These are phyloP conservation scores for Lucilia sericata DNA, from an alignment of 1,140 invertebrate species.

Conservation along the genomic window DNA sequence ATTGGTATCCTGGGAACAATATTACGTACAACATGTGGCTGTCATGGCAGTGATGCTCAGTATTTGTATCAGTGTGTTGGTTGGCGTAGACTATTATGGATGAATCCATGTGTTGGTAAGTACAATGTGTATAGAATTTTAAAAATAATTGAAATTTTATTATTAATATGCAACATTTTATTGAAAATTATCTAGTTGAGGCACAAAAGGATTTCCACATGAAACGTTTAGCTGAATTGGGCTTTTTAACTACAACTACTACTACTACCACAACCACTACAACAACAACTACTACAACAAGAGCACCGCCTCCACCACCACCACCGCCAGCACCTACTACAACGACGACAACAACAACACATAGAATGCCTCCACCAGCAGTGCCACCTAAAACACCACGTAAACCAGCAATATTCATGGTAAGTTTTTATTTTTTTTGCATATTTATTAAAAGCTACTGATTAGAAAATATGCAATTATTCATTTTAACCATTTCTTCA, in stretches of 20 bases:
- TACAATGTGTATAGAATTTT: conserved; percentile 48
- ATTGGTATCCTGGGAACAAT: conserved; percentile 88
- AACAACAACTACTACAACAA: conserved; percentile 59
- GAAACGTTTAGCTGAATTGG: conserved; percentile 71
- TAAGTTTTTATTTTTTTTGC: background rate
- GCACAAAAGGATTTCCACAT: conserved; percentile 89
- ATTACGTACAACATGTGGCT: conserved; percentile 84
- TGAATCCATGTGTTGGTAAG: conserved; percentile 92
- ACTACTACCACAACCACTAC: conserved; percentile 67
- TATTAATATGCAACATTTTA: conserved; percentile 1
- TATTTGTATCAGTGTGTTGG: conserved; percentile 88
- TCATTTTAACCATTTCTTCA: too few relatives aligned
- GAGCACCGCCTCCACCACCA: conserved; percentile 56
- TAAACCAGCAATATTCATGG: conserved; percentile 57
- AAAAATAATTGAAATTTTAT: background rate
- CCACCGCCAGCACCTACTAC: conserved; percentile 57
- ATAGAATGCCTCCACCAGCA: conserved; percentile 49
- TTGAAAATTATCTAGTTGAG: conserved; percentile 74
- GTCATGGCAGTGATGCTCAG: conserved; percentile 83
- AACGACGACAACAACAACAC: conserved; percentile 58
- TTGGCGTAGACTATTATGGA: conserved; percentile 90
- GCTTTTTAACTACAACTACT: conserved; percentile 69
- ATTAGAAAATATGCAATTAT: too few relatives aligned
- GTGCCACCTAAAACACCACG: conserved; percentile 57
- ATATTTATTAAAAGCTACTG: too few relatives aligned